Base-by-base conservation (phyloP, 2,797 vertebrate species). In the Acipenser transmontanus region DNA sequence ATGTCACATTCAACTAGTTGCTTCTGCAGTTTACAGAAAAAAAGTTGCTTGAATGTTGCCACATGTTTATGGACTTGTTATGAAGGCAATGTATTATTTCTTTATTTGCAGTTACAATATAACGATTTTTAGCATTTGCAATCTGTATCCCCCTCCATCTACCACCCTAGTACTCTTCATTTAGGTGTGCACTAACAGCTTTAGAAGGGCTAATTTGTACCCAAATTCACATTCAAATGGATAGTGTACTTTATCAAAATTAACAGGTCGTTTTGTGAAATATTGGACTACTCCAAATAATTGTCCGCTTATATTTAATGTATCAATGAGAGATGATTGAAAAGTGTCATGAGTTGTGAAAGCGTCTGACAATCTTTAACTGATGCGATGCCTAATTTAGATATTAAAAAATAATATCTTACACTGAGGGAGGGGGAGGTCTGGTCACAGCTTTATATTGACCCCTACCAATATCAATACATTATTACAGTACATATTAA, bases 331-430 rank as follows among this genome's bases (percentile, higher is more conserved):
- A 34, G 34, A 4, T 34, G 34, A 34, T 34, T 34, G 34, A 34
- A 4, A 34, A 34, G 34, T 34, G 4, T 34, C 34, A 34, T 72
- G 64, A 75, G 64, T 73, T 78, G 81, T 73, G 67, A 80, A 74
- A 81, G 77, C 80, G 81, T 84, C 80, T 84, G 88, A 90, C 88
- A 88, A 91, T 89, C 88, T 84, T 79, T 85, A 76, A 76, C 75
- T 79, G 78, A 82, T 76, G 78, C 75, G 67, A 68, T 74, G 65
- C 77, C 59, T 69, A 67, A 73, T 57, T 72, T 71, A 68, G 66
- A 75, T 74, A 70, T 68, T 67, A 76, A 73, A 34, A 34, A 9
- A 77, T 72, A 54, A 71, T 76, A 76, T 69, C 70, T 78, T 72
- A 71, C 7, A 54, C 52, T 54, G 52, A 7, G 52, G 52, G 52